Evolutionary conservation across 2,888 invertebrate genomes (phyloP), one percentile per base, ranked within the genome.

Genomic region (Drosophila anceps): DNA sequence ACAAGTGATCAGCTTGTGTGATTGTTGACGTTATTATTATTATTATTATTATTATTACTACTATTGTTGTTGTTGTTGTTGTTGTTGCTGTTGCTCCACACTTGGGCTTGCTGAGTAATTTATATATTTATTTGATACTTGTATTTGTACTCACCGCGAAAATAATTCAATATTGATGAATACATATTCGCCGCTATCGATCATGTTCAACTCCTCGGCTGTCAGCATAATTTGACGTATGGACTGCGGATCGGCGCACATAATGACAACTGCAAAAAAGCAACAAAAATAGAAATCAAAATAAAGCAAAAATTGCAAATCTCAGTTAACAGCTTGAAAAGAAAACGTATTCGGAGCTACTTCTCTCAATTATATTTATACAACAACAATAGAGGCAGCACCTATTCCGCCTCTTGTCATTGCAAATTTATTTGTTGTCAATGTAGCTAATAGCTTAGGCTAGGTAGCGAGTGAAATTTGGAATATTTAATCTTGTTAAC

Each of bases 151-250:
- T 95, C 93, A 99, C 99, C 98, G 97, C 80, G 97, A 97, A 93
- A 98, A 98, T 41, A 99, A 94, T 93, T 99, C 98, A 88, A 99
- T 98, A 93, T 98, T 99, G 94, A 99, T 98, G 94, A 99, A 98
- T 60, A 98, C 98, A 93, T 99, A 99, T 94, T 99, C 99, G 9
- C 99, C 99, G 69, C 97, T 97, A 65, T 97, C 96, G 79, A 98
- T 97, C 98, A 99, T 99, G 86, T 97, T 97, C 75, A 99, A 94
- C 78, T 98, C 97, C 84, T 98, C 97, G 1, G 99, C 99, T 9
- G 98, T 98, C 88, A 99, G 93, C 94, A 99, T 95, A 81, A 99
- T 98, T 92, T 98, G 96, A 63, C 99, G 94, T 51, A 99, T 97
- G 4, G 97, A 97, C 76, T 95, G 95, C 1, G 97, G 96, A 88